phyloP scores from a whole-genome alignment of 2,797 vertebrate species.

The Chaetophractus vellerosus region DNA sequence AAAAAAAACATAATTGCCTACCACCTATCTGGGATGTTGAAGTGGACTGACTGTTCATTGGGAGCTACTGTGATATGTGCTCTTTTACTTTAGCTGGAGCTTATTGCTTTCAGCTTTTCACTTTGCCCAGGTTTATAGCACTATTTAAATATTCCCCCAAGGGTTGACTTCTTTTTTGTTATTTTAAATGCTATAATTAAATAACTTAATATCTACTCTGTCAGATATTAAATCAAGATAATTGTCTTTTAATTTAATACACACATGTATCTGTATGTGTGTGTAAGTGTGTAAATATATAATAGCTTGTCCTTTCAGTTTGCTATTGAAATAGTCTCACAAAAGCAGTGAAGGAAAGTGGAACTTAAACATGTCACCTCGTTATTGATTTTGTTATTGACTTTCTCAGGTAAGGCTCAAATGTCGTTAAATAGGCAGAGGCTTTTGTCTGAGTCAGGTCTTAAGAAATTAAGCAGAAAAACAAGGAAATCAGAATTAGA shows the following conservation, averaged over 20 bases:
- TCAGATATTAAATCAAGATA: conserved; percentile 54
- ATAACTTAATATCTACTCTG: conserved; percentile 49
- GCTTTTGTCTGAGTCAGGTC: neutral
- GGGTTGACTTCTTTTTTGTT: neutral
- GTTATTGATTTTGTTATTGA: conserved; percentile 23
- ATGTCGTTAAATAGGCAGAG: neutral
- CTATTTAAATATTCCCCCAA: conserved; percentile 2
- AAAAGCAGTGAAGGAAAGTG: neutral
- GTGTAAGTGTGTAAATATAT: neutral
- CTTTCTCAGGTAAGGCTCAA: conserved; percentile 10
- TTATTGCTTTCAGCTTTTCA: conserved; percentile 67
- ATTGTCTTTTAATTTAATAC: conserved; percentile 62
- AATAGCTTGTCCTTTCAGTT: conserved; percentile 5
- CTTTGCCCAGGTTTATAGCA: conserved; percentile 24
- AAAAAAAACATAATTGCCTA: conserved; percentile 51
- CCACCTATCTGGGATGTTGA: conserved; percentile 16
- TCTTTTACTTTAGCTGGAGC: conserved; percentile 35
- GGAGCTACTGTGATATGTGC: neutral
- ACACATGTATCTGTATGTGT: neutral
- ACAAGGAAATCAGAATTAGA: conserved; percentile 39
- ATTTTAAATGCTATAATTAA: conserved; percentile 37
- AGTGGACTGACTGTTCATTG: neutral
- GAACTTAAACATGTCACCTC: neutral
- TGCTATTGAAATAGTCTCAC: conserved; percentile 45
- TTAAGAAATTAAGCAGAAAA: conserved; percentile 62